Base-by-base conservation (phyloP, 2,113 vertebrate species). In the Pithys albifrons region DNA sequence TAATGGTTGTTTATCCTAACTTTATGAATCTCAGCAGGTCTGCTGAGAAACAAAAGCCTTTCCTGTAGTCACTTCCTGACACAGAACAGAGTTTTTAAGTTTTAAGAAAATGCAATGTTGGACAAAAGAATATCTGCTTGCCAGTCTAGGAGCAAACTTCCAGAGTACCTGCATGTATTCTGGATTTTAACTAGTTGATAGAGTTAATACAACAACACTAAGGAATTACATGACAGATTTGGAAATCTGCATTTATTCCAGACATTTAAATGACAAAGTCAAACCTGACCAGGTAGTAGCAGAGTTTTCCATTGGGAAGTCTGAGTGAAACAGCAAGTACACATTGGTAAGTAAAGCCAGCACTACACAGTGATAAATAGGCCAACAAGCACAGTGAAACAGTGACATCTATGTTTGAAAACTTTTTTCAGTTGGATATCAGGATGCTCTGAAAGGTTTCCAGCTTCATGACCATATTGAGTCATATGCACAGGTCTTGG, bases 351-450 rank as follows among this genome's bases (percentile, higher is more conserved):
- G 7, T 23, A 61, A 75, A 93, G 39, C 7, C 27, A 82, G 48
- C n/a, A n/a, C 14, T 35, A 20, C 54, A 39, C 5, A 81, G 20
- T 3, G 3, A 92, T 39, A 69, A 92, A 82, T 0, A 72, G 33
- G 79, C n/a, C 41, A 78, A 61, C 0, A 0, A 77, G 51, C 28
- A 78, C 12, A 91, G 84, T 79, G 80, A 85, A 95, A 97, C 19
- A 94, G 73, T 88, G 91, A 94, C 91, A 93, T 58, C 93, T 95
- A 81, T 85, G 58, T 85, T 82, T 79, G 84, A 89, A 91, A 93
- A 94, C 13, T n/a, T 24, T 64, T 78, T 85, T 58, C 46, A 52
- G 59, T 46, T 10, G 6, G 19, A 5, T 67, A 59, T 49, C 22
- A 55, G 18, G 23, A 9, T 76, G 33, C 41, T 94, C 45, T 78